Evolutionary conservation across 2,113 vertebrate genomes (phyloP), one percentile per base, ranked within the genome.

Genomic region (Urocolius indicus): DNA sequence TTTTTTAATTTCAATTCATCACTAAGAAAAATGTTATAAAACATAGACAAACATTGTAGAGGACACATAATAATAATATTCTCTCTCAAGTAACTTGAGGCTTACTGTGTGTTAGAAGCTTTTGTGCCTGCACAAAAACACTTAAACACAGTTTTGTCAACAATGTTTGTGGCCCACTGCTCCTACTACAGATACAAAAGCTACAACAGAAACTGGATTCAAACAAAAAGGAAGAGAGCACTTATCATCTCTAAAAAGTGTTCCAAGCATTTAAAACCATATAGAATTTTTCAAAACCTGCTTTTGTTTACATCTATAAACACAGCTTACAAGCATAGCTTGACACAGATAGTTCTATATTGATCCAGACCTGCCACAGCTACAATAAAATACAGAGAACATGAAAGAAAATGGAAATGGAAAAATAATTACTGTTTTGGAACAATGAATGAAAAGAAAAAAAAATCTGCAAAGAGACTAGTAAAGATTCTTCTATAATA

Each of bases 351-450:
- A 8, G 5, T 29, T 48, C 19, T 46, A 2, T 49, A 26, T 41
- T 82, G 51, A 10, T 34, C 16, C 16, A 58, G 34, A 38, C 12
- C 23, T 76, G 23, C 2, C 16, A 34, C 12, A 5, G 24, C 14
- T 43, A 26, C 22, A 32, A 32, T 16, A 51, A 78, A 77, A 67
- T n/a, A 52, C 8, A 85, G 19, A 72, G 12, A 6, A 36, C 1
- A 1, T 38, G 27, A n/a, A 67, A 17, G 29, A 59, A 78, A 66
- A 59, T 0, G 1, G 2, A 1, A 18, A 19, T 18, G 16, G 11
- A 72, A 45, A 87, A 3, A 69, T 24, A 71, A 71, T 13, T 71
- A 4, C 27, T 76, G 43, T 2, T 38, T 65, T 69, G 45, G 62
- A 43, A 13, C 7, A 54, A 49, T 52, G 8, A 71, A 38, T 22